Evolutionary conservation across 2,797 vertebrate genomes (phyloP), one percentile per base, ranked within the genome.

Genomic region (Acanthurus lineatus): DNA sequence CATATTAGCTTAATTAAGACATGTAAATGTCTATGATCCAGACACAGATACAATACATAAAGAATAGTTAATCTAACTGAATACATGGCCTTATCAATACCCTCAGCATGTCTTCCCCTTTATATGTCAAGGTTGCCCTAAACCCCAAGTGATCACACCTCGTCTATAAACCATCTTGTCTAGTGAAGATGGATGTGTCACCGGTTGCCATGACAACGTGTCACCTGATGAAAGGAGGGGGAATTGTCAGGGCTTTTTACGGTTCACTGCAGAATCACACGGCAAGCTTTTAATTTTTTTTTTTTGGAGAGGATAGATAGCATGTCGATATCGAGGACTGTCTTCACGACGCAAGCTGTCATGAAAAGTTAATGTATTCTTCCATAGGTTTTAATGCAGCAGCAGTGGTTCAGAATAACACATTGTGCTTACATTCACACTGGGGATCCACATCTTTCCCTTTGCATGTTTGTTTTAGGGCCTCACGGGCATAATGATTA

Each of bases 311-410:
- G 44, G 75, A 69, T 68, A 82, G 85, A 90, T 87, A 81, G 73
- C 12, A 35, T 65, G 64, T 88, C 67, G 42, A 90, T 90, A 87
- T 78, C n/a, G 12, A 76, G 70, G 78, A 81, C 79, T 40, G 53
- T 82, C 79, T 42, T 70, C 38, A 35, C 20, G n/a, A 75, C 63
- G 51, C 32, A 48, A 81, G 76, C 49, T 19, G 1, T 51, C 1
- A 32, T 38, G 28, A 92, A 92, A 91, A 89, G 83, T 90, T 89
- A 92, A 93, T 85, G 67, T 84, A 88, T 91, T 92, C 88, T 56
- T 6, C 22, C 47, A 1, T 3, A 35, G 80, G 63, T 22, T 70
- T 73, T 19, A 32, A 20, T 58, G 14, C 49, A 45, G 54, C 20
- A 25, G 54, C n/a, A 10, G 28, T 1, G 6, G 48, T 17, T 73